Evolutionary conservation across 1,140 invertebrate species (phyloP).

Genomic region (Aphelenchoides besseyi): DNA sequence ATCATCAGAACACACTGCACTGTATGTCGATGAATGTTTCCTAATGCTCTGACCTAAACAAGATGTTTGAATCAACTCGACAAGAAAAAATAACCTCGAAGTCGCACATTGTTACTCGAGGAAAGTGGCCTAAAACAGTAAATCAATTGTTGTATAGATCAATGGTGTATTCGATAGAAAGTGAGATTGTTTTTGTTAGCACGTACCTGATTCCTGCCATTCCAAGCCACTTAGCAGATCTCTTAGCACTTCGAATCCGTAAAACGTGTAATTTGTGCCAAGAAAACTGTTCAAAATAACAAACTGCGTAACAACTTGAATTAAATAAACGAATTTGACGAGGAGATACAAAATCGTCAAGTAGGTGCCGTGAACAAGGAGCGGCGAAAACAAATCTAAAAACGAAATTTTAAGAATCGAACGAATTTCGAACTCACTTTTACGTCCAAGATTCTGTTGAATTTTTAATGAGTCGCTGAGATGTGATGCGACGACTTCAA

Average conservation of each 20-base stretch:
- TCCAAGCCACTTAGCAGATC: constrained; percentile 63
- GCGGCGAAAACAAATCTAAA: constrained; percentile 50
- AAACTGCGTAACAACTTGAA: constrained; percentile 66
- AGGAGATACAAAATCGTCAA: constrained; percentile 65
- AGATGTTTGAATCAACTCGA: no score
- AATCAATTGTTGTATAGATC: constrained; percentile 28
- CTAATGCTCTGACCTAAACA: constrained; percentile 53
- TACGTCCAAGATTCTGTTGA: constrained; percentile 41
- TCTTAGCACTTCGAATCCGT: constrained; percentile 66
- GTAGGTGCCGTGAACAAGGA: constrained; percentile 65
- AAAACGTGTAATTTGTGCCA: constrained; percentile 65
- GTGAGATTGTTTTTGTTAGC: no score
- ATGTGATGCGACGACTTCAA: constrained; percentile 61
- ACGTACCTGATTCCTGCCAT: constrained; percentile 64
- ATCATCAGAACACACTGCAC: constrained; percentile 63
- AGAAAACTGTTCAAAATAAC: constrained; percentile 66
- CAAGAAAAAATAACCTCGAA: no score
- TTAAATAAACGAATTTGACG: constrained; percentile 65
- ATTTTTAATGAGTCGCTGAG: constrained; percentile 52
- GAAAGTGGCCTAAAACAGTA: constrained; percentile 56
- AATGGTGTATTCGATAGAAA: no score
- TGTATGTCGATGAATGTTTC: constrained; percentile 57
- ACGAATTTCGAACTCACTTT: constrained; percentile 23
- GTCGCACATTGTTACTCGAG: constrained; percentile 66
- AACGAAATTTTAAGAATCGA: background rate